These are phyloP conservation scores for Hirundo rustica DNA, from an alignment of 2,797 vertebrate species.

Conservation along the genomic window DNA sequence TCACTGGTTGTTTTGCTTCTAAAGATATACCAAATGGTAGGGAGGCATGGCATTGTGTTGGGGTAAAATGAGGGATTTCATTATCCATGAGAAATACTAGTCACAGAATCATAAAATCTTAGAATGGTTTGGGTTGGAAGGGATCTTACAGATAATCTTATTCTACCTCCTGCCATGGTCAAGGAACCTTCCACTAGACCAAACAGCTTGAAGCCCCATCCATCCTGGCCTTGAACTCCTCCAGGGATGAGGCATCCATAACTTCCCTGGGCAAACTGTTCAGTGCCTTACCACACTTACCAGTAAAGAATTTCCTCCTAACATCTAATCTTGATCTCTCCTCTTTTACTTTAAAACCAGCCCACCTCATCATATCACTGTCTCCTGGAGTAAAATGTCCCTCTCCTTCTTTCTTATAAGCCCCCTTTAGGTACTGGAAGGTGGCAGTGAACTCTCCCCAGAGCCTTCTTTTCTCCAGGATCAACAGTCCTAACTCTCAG, in stretches of 20 bases:
- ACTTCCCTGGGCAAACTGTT: neutral
- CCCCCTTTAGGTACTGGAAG: neutral
- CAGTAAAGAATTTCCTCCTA: neutral
- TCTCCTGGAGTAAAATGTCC: neutral
- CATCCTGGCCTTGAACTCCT: neutral
- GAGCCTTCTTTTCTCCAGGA: neutral
- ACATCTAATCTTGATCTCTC: neutral
- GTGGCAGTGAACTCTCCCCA: neutral
- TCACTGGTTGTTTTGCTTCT: neutral
- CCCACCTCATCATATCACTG: accelerated
- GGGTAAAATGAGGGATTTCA: neutral
- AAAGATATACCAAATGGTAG: neutral
- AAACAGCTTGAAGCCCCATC: neutral
- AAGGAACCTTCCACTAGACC: neutral
- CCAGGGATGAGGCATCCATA: neutral
- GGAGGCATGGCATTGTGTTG: neutral
- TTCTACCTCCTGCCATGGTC: neutral
- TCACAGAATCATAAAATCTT: neutral
- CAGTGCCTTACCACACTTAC: neutral
- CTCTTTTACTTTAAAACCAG: neutral
- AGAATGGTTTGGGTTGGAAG: neutral
- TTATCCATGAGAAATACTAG: neutral
- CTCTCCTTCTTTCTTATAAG: neutral
- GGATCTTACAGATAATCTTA: neutral
- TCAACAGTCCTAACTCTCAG: neutral